Conservation (phyloP, 2,797 vertebrate genomes). For the Scolopax bukidnonensis region DNA sequence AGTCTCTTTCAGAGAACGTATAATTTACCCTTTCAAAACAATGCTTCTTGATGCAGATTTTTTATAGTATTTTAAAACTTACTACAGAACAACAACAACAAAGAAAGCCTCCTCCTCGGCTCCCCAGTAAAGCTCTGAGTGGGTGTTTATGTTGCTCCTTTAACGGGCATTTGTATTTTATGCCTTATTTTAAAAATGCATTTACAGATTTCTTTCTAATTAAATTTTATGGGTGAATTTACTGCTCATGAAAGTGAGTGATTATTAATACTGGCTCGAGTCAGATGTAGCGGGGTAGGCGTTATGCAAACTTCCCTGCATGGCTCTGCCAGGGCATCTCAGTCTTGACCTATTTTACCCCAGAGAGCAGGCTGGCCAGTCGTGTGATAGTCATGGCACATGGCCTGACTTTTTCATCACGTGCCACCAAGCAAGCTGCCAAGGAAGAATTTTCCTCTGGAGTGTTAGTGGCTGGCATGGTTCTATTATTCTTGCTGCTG, state of each 20-base stretch:
- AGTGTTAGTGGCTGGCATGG: neutral
- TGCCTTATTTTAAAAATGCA: slow-evolving; percentile 48
- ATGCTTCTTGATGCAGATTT: slow-evolving; percentile 34
- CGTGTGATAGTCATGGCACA: neutral
- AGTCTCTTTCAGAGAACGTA: slow-evolving; percentile 15
- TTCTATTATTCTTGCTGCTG: neutral
- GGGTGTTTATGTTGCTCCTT: slow-evolving; percentile 19
- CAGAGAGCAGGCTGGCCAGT: neutral
- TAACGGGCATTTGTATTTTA: slow-evolving; percentile 37
- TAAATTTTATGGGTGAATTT: slow-evolving; percentile 49
- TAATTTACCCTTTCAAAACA: slow-evolving; percentile 35
- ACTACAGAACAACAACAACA: neutral
- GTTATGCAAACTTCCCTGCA: slow-evolving; percentile 6
- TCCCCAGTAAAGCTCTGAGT: neutral
- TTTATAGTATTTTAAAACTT: slow-evolving; percentile 13
- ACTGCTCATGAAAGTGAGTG: slow-evolving; percentile 23
- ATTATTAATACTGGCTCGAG: neutral
- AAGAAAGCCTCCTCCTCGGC: neutral
- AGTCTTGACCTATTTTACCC: slow-evolving; percentile 14
- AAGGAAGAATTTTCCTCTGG: neutral
- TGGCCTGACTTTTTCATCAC: neutral
- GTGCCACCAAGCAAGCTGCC: neutral
- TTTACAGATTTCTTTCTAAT: slow-evolving; percentile 56
- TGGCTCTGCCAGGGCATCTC: slow-evolving; percentile 39
- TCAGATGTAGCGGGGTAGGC: neutral